phyloP scores from a whole-genome alignment of 2,888 invertebrate species.

The Pimpla rufipes region DNA sequence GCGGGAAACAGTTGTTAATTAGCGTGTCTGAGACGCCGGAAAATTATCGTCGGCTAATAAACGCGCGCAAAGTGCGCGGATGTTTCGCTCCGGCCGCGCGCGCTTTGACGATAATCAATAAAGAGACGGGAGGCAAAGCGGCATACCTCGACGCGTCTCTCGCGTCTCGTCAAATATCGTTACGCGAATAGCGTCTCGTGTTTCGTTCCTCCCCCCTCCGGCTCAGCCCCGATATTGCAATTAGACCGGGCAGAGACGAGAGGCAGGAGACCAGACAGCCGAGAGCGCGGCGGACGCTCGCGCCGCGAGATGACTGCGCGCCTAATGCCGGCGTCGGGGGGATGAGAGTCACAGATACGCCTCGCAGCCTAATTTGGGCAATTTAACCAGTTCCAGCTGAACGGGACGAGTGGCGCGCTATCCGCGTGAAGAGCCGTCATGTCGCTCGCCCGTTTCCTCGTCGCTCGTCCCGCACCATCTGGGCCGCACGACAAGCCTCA shows the following conservation, averaged over 20 bases:
- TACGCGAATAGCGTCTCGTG: conserved; percentile 36
- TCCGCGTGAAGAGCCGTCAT: conserved; percentile 45
- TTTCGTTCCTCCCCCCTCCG: conserved; percentile 21
- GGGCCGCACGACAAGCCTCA: conserved; percentile 22
- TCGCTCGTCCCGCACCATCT: conserved; percentile 5
- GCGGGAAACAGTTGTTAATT: too few species aligned
- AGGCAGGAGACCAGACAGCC: conserved; percentile 30
- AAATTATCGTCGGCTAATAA: neutral
- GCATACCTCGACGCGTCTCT: conserved; percentile 13
- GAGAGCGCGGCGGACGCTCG: neutral
- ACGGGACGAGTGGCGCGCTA: conserved; percentile 44
- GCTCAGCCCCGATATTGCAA: conserved; percentile 75
- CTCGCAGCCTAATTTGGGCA: conserved; percentile 73
- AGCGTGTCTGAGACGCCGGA: neutral
- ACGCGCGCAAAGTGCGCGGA: neutral
- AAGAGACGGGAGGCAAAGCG: conserved; percentile 19
- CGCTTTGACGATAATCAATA: conserved; percentile 33
- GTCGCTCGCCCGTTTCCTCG: neutral
- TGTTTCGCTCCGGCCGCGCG: neutral
- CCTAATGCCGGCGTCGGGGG: conserved; percentile 48
- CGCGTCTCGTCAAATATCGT: conserved; percentile 44
- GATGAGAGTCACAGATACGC: conserved; percentile 64
- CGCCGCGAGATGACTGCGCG: conserved; percentile 55
- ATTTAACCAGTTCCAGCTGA: conserved; percentile 70
- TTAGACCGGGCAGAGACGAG: conserved; percentile 69